A percentile compares a stretch with the other conserved stretches of the same genome.
Evolutionary conservation across 2,113 vertebrate genomes (phyloP).

Genomic region (Syngnathoides biaculeatus): DNA sequence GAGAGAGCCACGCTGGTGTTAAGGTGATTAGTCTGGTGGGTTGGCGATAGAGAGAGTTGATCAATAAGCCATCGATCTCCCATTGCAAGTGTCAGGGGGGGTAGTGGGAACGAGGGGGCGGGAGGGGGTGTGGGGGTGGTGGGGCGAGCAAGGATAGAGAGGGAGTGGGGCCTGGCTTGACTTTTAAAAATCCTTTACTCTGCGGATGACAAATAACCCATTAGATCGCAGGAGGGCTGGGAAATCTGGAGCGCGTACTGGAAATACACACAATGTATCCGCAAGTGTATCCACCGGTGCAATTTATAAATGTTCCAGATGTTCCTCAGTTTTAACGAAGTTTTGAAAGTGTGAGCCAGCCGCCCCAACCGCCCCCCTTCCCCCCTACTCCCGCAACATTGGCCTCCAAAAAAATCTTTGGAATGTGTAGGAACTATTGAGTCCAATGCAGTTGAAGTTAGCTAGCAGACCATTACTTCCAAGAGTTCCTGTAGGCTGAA

Average conservation of each 20-base stretch:
- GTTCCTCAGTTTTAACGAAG: slow-evolving; percentile 36
- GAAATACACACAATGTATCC: neutral
- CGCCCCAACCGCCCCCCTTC: slow-evolving; percentile 45
- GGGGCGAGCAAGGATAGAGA: slow-evolving; percentile 67
- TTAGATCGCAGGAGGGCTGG: slow-evolving; percentile 65
- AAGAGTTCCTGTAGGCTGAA: slow-evolving; percentile 69
- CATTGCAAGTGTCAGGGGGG: slow-evolving; percentile 74
- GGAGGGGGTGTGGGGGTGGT: slow-evolving; percentile 58
- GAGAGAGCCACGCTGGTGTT: slow-evolving; percentile 74
- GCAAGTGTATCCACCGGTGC: neutral
- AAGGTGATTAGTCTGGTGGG: slow-evolving; percentile 84
- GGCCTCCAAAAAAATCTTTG: slow-evolving; percentile 57
- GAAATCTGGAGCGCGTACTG: slow-evolving; percentile 52
- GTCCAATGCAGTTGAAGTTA: slow-evolving; percentile 66
- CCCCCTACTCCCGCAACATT: slow-evolving; percentile 7
- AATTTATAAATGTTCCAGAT: slow-evolving; percentile 23
- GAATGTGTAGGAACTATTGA: slow-evolving; percentile 66
- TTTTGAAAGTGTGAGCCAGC: neutral
- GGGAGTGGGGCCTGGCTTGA: slow-evolving; percentile 73
- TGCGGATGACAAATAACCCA: slow-evolving; percentile 79
- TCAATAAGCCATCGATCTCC: slow-evolving; percentile 79
- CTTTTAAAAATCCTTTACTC: slow-evolving; percentile 84
- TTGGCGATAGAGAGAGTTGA: slow-evolving; percentile 83
- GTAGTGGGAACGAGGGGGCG: slow-evolving; percentile 71
- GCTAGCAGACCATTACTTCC: slow-evolving; percentile 71